Conservation (phyloP, 2,797 vertebrate species). For the Xerus rutilus region DNA sequence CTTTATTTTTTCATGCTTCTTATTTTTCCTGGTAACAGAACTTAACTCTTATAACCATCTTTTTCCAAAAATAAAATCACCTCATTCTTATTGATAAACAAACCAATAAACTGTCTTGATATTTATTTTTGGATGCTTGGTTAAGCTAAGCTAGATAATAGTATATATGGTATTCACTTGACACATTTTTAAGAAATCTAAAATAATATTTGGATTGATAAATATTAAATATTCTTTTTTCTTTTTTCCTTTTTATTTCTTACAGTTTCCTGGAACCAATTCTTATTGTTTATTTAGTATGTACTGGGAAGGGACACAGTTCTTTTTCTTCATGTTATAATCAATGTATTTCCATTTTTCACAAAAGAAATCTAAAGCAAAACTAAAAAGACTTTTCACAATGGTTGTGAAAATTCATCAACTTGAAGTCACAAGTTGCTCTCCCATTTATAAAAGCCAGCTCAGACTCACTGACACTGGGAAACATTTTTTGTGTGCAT, state of each 20-base stretch:
- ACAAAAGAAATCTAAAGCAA: constrained; percentile 5
- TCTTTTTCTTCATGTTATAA: background rate
- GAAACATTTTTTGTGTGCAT: background rate
- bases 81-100: background rate
- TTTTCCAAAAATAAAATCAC: constrained; percentile 47
- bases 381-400: background rate
- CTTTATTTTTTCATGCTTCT: background rate
- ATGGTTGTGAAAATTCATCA: background rate
- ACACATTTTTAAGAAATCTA: background rate
- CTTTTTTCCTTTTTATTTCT: background rate
- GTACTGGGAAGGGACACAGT: background rate
- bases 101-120: background rate
- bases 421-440: background rate
- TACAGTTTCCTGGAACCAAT: background rate
- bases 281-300: background rate
- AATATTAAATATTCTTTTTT: background rate
- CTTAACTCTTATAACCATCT: background rate
- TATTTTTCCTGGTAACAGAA: background rate
- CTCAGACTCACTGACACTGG: background rate
- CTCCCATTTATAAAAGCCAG: background rate
- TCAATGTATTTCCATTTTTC: background rate
- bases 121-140: background rate
- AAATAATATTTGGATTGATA: background rate
- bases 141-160: background rate
- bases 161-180: background rate